phyloP scores from a whole-genome alignment of 2,113 vertebrate genomes.

The Myrmophylax atrothorax region DNA sequence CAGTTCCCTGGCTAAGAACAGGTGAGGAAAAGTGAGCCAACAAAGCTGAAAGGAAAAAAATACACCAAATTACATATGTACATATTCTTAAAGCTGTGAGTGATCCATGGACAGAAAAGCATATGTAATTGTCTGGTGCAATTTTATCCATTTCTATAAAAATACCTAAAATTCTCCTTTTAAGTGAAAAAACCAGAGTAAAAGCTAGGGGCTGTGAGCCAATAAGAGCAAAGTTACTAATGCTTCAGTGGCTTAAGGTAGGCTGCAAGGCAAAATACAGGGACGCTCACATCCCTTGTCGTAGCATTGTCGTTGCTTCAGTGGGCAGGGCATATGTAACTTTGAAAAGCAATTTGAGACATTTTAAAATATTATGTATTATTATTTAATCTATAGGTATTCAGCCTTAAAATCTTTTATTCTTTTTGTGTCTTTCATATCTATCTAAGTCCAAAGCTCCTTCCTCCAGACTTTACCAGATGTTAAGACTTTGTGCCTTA shows the following conservation, averaged over 20 bases:
- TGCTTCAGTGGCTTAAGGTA: neutral
- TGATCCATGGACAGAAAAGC: neutral
- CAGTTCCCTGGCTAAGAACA: neutral
- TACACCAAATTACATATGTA: neutral
- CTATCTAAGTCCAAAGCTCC: neutral
- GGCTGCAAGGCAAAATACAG: neutral
- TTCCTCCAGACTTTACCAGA: neutral
- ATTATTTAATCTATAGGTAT: neutral
- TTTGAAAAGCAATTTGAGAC: neutral
- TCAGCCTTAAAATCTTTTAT: neutral
- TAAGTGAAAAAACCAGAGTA: neutral
- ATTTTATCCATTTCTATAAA: neutral
- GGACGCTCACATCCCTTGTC: fast-evolving
- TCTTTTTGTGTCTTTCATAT: neutral
- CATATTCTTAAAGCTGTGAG: neutral
- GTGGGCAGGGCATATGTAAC: neutral
- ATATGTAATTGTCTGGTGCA: neutral
- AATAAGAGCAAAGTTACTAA: neutral
- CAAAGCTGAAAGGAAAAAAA: neutral
- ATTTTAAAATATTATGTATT: neutral
- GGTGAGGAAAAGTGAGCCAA: neutral
- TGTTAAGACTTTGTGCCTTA: neutral
- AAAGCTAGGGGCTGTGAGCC: neutral
- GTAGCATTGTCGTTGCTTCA: neutral
- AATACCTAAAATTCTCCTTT: neutral